phyloP scores from a whole-genome alignment of 2,797 vertebrate species.

The Threskiornis aethiopicus region DNA sequence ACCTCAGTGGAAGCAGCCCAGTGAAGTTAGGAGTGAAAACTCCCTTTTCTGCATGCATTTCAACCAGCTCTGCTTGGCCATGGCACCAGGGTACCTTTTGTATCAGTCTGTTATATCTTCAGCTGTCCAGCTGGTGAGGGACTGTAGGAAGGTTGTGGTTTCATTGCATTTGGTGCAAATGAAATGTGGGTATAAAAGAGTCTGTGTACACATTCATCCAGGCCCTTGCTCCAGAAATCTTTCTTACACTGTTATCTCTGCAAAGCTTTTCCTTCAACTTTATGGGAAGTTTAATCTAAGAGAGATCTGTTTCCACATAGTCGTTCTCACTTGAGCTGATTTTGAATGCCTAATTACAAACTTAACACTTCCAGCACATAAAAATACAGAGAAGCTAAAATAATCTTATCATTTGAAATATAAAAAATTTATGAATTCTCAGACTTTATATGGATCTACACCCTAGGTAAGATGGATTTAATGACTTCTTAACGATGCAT shows the following conservation, averaged over 20 bases:
- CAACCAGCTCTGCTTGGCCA: not conserved
- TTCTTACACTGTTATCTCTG: not conserved
- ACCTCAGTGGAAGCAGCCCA: not conserved
- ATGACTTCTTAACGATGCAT: not conserved
- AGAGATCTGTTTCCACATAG: not conserved
- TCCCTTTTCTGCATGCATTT: not conserved
- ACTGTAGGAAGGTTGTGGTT: not conserved
- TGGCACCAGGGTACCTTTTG: not conserved
- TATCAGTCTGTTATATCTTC: not conserved
- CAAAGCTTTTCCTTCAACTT: not conserved
- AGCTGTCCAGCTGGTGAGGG: not conserved
- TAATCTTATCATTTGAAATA: not conserved
- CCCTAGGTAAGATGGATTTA: not conserved
- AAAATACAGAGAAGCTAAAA: not conserved
- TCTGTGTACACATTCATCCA: not conserved
- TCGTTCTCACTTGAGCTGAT: fast-evolving
- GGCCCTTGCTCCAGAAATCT: not conserved
- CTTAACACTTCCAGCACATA: not conserved
- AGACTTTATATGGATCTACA: not conserved
- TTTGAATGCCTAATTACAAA: not conserved
- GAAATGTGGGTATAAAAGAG: not conserved
- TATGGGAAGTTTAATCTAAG: not conserved
- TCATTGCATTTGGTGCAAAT: not conserved
- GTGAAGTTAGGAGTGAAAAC: not conserved
- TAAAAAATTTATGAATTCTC: not conserved